Conservation (phyloP, 2,888 invertebrate genomes). For the Drosophila flavopinicola region DNA sequence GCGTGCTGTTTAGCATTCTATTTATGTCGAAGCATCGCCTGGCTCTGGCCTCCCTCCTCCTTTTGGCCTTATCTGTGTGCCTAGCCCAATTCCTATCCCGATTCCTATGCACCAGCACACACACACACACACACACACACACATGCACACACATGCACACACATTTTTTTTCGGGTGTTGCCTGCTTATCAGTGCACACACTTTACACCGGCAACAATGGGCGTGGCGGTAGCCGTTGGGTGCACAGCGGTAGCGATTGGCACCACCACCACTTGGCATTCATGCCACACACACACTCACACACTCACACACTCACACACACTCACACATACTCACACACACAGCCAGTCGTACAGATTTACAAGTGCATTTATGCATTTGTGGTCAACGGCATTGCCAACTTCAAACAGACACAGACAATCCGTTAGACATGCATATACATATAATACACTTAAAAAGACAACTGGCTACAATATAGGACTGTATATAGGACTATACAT, state of each 20-base stretch:
- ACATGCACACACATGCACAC: slow-evolving; percentile 1
- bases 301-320: slow-evolving; percentile 7
- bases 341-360: slow-evolving; percentile 9
- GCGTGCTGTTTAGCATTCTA: slow-evolving; percentile 65
- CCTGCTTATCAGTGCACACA: slow-evolving; percentile 61
- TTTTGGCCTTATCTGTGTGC: slow-evolving; percentile 11
- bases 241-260: slow-evolving; percentile 34
- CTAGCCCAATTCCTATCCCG: slow-evolving; percentile 23
- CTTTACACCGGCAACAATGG: slow-evolving; percentile 57
- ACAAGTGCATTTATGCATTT: slow-evolving; percentile 57
- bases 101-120: slow-evolving; percentile 3
- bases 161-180: slow-evolving; percentile 47
- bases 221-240: slow-evolving; percentile 1
- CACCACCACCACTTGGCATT: slow-evolving; percentile 56
- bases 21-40: slow-evolving; percentile 56
- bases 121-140: background rate
- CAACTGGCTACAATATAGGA: too few relatives aligned
- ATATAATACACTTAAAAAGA: slow-evolving; percentile 32
- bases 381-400: slow-evolving; percentile 58
- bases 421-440: slow-evolving; percentile 12
- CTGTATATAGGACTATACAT: too few relatives aligned
- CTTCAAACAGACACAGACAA: slow-evolving; percentile 21
- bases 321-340: slow-evolving; percentile 6
- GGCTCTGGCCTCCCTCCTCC: background rate
- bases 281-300: slow-evolving; percentile 30